Base-by-base conservation (phyloP, 2,888 invertebrate species). In the Synanthedon formicaeformis region DNA sequence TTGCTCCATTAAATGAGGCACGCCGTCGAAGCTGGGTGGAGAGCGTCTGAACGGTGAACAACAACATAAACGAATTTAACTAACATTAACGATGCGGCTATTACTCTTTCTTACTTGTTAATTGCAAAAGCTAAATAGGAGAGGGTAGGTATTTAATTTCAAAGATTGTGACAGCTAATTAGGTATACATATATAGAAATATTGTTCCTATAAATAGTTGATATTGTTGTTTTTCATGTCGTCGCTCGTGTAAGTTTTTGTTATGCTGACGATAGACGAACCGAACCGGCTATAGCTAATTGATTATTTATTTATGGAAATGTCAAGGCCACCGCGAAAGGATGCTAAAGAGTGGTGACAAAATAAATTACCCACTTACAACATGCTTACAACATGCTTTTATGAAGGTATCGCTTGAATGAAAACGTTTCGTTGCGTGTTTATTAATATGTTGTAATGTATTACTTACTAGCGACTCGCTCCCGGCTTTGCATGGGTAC, bases 1-100 rank as follows among this genome's bases (percentile, higher is more conserved):
- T 84, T 82, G 79, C 81, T 77, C 81, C 74, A 84, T 84, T 82
- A 84, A 83, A 85, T 81, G 84, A 85, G 84, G 86, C 85, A 81
- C 84, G 73, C 75, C 69, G 77, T 69, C 74, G 69, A 66, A 71
- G 68, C 64, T 75, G 83, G 83, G 83, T 84, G 82, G 80, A 80
- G 73, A 79, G 75, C 73, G 73, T 74, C 62, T 75, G 69, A 66
- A 62, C 34, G 10, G 34, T 34, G 34, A 34, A 34, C 64, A 68
- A 74, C 77, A 23, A 77, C 81, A 81, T 77, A 79, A 78, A 76
- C 70, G 67, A 71, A 72, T 76, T 72, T 67, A 69, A 45, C 23
- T 10, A 34, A 69, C 70, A 69, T 70, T 69, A 68, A 74, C 69
- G 69, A 77, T 75, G 73, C 70, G 69, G 68, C 68, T 68, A 73